Conservation (phyloP, 2,113 vertebrate genomes). For the Paracanthobrama guichenoti region DNA sequence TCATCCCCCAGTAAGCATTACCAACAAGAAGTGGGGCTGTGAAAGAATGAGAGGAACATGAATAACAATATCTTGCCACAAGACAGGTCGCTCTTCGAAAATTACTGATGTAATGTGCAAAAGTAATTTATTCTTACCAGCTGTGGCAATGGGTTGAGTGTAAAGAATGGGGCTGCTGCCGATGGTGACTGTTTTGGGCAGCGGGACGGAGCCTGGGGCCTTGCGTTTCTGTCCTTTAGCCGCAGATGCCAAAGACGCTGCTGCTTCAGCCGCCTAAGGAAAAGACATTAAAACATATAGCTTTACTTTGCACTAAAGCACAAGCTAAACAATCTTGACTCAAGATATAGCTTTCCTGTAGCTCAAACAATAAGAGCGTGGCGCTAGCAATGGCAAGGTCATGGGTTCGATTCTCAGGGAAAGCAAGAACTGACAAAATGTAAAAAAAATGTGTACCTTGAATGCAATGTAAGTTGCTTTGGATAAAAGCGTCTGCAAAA, state of each 20-base stretch:
- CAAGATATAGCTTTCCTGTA: too few relatives aligned
- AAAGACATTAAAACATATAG: not conserved
- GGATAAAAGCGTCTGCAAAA: too few relatives aligned
- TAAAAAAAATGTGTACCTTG: too few relatives aligned
- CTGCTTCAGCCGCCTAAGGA: constrained; percentile 63
- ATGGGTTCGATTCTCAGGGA: too few relatives aligned
- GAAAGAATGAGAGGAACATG: constrained; percentile 37
- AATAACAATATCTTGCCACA: not conserved
- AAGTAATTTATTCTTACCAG: constrained; percentile 69
- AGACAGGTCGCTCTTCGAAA: not conserved
- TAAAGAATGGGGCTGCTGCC: constrained; percentile 93
- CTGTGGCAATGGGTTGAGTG: constrained; percentile 77
- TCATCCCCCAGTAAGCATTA: constrained; percentile 76
- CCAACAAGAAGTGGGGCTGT: constrained; percentile 70
- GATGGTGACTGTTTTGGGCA: constrained; percentile 85
- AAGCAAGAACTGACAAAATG: too few relatives aligned
- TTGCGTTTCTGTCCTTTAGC: constrained; percentile 86
- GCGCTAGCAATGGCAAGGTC: too few relatives aligned
- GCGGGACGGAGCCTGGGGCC: constrained; percentile 71
- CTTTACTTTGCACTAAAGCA: not conserved
- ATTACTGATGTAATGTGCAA: not conserved
- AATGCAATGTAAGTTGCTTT: too few relatives aligned
- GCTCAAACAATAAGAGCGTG: too few relatives aligned
- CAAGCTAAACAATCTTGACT: not conserved
- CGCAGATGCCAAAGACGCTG: constrained; percentile 58